Base-by-base conservation (phyloP, 2,888 invertebrate species). In the Camptogramma bilineatum region DNA sequence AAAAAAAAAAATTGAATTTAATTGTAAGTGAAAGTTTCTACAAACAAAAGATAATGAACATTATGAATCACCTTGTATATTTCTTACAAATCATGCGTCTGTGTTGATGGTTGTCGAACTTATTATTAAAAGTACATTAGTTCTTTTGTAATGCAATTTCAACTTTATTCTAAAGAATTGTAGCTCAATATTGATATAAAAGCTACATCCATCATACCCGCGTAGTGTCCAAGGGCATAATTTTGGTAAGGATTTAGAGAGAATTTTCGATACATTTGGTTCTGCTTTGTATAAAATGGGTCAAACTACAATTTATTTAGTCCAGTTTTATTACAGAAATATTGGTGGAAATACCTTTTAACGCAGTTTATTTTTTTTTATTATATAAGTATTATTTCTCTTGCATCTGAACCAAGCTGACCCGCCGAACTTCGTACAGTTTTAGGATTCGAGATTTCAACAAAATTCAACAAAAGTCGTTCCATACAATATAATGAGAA, bases 51-150 rank as follows among this genome's bases (percentile, higher is more conserved):
- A 17, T 5, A 17, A 44, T 13, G 16, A 5, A 42, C 4, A 17
- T 48, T 13, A 17, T 19, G 34, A 16, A 61, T 18, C 54, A 54
- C 21, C 51, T 18, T 46, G 9, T 51, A 62, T 21, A 1, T 34
- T 31, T 21, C 13, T 8, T 54, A 5, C 34, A 46, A 60, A 3
- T 17, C 19, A 4, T 55, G 63, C 31, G 52, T 68, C 60, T 59
- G 44, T 44, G 28, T 55, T 61, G 52, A 63, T 69, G 48, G 31
- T 13, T 52, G 18, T 62, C 16, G 13, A 64, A 50, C 64, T 50
- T 51, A 63, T 66, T 64, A 71, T 72, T 72, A 72, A 71, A 72
- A 71, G 7, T 10, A 52, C 70, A 72, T 72, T 69, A 69, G 47
- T 10, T 24, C n/a, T 28, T 47, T 47, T 46, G 53, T 61, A 34